Percentiles rank a stretch among this genome's conserved stretches.
These are phyloP conservation scores for Loripinus fragilis DNA, from an alignment of 2,888 invertebrate species.

Conservation along the genomic window DNA sequence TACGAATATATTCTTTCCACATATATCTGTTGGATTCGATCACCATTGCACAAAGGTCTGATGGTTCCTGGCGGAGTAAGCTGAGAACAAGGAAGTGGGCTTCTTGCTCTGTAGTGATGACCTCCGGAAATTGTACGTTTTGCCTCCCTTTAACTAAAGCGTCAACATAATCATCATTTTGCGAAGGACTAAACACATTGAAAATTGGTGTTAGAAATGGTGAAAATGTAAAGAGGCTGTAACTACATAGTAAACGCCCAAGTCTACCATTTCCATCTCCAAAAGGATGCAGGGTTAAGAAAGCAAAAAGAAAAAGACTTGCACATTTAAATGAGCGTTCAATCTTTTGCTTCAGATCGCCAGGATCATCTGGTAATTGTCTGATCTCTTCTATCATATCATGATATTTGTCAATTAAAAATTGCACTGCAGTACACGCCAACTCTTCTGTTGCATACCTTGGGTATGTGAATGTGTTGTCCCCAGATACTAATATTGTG, in stretches of 20 bases:
- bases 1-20: constrained; percentile 22
- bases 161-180: constrained; percentile 28
- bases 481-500: no score
- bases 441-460: not conserved
- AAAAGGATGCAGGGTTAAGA: constrained; percentile 31
- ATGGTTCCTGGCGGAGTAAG: constrained; percentile 19
- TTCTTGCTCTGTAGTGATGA: not conserved
- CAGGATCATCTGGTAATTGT: no score
- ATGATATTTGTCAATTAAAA: constrained; percentile 20
- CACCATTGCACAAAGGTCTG: constrained; percentile 30
- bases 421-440: not conserved
- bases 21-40: constrained; percentile 29
- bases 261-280: constrained; percentile 34
- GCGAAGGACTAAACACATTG: constrained; percentile 32
- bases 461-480: constrained; percentile 22
- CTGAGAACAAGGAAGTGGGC: not conserved
- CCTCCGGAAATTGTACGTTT: not conserved
- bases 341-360: not conserved
- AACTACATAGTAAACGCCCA: constrained; percentile 29
- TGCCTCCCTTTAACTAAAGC: constrained; percentile 23
- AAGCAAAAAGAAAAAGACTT: constrained; percentile 30
- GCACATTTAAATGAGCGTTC: constrained; percentile 25
- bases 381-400: constrained; percentile 6
- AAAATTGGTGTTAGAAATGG: constrained; percentile 37
- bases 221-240: constrained; percentile 28